Base-by-base conservation (phyloP, 64 coral and sea anemone genomes). In the Montipora efflorescens region DNA sequence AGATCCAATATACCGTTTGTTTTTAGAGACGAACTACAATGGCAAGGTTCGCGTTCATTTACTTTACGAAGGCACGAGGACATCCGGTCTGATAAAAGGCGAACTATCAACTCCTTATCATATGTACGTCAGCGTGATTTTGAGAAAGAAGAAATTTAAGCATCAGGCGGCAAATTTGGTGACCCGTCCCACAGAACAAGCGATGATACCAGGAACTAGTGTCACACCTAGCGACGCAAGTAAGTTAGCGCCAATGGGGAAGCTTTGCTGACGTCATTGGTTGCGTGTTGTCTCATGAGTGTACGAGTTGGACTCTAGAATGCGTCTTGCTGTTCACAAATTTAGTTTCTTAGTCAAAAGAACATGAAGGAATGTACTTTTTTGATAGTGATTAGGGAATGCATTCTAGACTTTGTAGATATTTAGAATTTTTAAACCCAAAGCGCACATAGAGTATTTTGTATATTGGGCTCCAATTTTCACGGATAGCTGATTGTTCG, bases 31-130 rank as follows among this genome's bases (percentile, higher is more conserved):
- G 82, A 48, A 2, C 47, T 5, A 9, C 64, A 85, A 71, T 6
- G 62, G 64, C 12, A 47, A 21, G 20, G 5, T 71, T 50, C 5
- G 49, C 46, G 61, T 70, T 23, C 18, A 64, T 4, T 71, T 85
- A 70, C 82, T 85, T 47, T 85, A 67, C 15, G 82, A 85, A 85
- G 59, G 59, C 67, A 70, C 50, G 2, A 0, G 18, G 23, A 71
- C 82, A 28, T 85, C 62, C 2, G 18, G 59, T 15, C 0, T 0
- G 2, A 16, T 85, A 22, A 20, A 10, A 71, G 64, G 18, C 44
- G 70, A 3, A 70, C 16, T 85, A 7, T 36, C 46, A 2, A 2
- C n/a, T 49, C 62, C 82, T 49, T 4, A 71, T 18, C 62, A 13
- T 14, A 22, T 85, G 61, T 85, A 85, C 9, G 82, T 85, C 8